These are phyloP conservation scores for Cetonia aurata DNA, from an alignment of 2,888 invertebrate genomes.

Conservation along the genomic window DNA sequence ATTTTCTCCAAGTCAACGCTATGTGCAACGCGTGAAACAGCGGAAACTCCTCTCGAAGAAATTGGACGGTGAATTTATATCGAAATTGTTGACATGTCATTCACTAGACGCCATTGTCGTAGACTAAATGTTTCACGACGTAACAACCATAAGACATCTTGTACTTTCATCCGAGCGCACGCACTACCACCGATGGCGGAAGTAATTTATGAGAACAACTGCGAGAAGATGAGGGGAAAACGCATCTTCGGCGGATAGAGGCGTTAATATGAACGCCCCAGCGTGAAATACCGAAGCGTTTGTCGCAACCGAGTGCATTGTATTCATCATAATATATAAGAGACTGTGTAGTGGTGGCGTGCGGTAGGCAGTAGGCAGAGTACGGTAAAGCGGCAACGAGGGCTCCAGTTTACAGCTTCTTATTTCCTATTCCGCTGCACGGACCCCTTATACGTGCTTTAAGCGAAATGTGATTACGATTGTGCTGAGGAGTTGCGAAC, in stretches of 20 bases:
- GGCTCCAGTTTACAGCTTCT: constrained; percentile 12
- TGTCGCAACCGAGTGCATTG: constrained; percentile 32
- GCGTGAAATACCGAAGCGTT: constrained; percentile 29
- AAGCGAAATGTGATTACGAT: constrained; percentile 35
- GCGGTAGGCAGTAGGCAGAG: constrained; percentile 9
- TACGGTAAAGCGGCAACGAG: neutral
- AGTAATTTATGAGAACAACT: constrained; percentile 36
- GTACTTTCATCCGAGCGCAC: constrained; percentile 32
- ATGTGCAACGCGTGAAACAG: no score
- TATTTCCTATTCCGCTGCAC: constrained; percentile 26
- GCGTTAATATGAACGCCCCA: constrained; percentile 32
- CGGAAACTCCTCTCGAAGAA: neutral
- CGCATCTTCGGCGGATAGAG: constrained; percentile 21
- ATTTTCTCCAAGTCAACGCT: no score
- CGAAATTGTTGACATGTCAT: constrained; percentile 34
- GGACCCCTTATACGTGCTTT: constrained; percentile 22
- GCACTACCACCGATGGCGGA: constrained; percentile 31
- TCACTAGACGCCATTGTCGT: constrained; percentile 16
- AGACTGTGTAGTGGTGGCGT: neutral
- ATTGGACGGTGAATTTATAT: constrained; percentile 4
- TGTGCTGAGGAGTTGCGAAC: constrained; percentile 31
- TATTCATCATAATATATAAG: constrained; percentile 19
- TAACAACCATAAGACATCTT: constrained; percentile 27
- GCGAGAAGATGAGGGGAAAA: constrained; percentile 26
- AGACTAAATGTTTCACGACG: constrained; percentile 20